Percentiles rank a stretch among this genome's conserved stretches.
phyloP scores from a whole-genome alignment of 2,797 vertebrate genomes.

The Dendrocincla tyrannina region DNA sequence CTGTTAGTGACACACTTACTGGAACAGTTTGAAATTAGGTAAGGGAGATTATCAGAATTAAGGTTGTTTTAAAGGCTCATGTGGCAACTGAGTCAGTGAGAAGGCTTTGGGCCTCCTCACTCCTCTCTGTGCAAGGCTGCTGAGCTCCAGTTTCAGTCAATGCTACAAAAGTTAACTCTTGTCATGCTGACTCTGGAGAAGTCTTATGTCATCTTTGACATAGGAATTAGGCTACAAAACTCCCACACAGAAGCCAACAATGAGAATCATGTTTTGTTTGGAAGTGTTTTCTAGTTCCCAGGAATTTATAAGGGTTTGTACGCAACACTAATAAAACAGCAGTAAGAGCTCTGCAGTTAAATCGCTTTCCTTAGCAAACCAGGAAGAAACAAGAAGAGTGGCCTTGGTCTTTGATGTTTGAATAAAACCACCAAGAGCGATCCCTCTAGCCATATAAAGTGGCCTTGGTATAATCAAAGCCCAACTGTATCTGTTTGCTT shows the following conservation, averaged over 20 bases:
- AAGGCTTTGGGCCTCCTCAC: background rate
- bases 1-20: background rate
- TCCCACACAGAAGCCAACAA: background rate
- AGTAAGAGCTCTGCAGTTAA: constrained; percentile 2
- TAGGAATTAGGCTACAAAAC: background rate
- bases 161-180: background rate
- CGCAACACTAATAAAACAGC: constrained; percentile 2
- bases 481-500: constrained; percentile 35
- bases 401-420: constrained; percentile 53
- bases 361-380: constrained; percentile 26
- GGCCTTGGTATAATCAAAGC: constrained; percentile 15
- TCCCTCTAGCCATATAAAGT: background rate
- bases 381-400: constrained; percentile 19
- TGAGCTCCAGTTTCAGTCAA: background rate
- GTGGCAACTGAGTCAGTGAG: background rate
- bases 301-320: background rate
- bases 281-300: constrained; percentile 1
- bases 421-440: constrained; percentile 10
- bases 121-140: background rate
- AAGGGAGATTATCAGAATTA: background rate
- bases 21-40: background rate
- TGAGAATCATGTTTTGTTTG: background rate
- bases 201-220: background rate
- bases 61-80: background rate
- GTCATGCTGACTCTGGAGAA: background rate